phyloP scores from a whole-genome alignment of 1,140 invertebrate genomes.

The Dysdera silvatica region DNA sequence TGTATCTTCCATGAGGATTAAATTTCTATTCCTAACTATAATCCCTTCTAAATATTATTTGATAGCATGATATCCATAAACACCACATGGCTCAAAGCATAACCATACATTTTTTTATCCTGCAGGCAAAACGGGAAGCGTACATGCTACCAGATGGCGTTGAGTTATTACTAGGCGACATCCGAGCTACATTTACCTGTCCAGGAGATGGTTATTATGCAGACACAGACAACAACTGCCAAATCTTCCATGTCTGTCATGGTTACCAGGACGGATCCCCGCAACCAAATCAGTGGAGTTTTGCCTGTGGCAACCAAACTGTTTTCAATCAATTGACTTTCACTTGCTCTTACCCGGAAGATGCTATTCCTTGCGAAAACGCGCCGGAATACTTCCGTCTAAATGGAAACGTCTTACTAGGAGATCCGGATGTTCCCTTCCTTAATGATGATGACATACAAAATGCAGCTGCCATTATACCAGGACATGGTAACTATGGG shows the following conservation, averaged over 20 bases:
- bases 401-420: slow-evolving; percentile 31
- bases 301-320: slow-evolving; percentile 75
- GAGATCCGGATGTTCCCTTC: slow-evolving; percentile 31
- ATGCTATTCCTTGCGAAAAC: slow-evolving; percentile 38
- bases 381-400: slow-evolving; percentile 40
- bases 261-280: slow-evolving; percentile 48
- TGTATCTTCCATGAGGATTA: too few relatives aligned
- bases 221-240: slow-evolving; percentile 42
- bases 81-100: too few relatives aligned
- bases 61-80: too few relatives aligned
- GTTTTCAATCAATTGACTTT: slow-evolving; percentile 71
- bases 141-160: slow-evolving; percentile 35
- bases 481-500: slow-evolving; percentile 5
- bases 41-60: too few relatives aligned
- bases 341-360: slow-evolving; percentile 38
- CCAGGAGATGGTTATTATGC: slow-evolving; percentile 42
- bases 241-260: slow-evolving; percentile 43
- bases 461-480: slow-evolving; percentile 19
- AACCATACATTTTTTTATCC: too few relatives aligned
- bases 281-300: slow-evolving; percentile 55
- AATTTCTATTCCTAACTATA: too few relatives aligned
- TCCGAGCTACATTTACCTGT: slow-evolving; percentile 38
- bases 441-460: slow-evolving; percentile 30
- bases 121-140: slow-evolving; percentile 19
- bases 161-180: slow-evolving; percentile 29